Base-by-base conservation (phyloP, 92 coral and sea anemone species). In the Heliopora coerulea region DNA sequence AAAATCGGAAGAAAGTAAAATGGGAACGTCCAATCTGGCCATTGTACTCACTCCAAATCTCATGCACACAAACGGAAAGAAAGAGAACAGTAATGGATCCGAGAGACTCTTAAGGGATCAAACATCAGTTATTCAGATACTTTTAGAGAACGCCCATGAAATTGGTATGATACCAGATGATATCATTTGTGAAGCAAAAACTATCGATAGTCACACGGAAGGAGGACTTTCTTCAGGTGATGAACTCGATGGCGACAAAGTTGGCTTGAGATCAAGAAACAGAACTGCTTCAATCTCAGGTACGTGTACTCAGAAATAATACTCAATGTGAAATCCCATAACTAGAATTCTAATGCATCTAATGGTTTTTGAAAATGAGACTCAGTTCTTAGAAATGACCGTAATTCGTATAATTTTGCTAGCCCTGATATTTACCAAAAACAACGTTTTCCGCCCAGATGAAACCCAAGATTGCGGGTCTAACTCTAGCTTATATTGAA, bases 31-130 rank as follows among this genome's bases (percentile, higher is more conserved):
- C 32, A 93, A 93, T 54, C 83, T 93, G 29, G 98, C 98, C 18
- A 93, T 93, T 61, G 97, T 93, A 29, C 79, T 93, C 13, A 85
- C 98, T 17, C 98, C 98, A 10, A 93, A 93, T 64, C 89, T 93
- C 18, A 90, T 93, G 68, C 83, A 88, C 81, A 85, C 81, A 50
- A 48, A 82, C 23, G 83, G 84, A 78, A 93, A 88, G 54, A 96
- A 93, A 31, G 88, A 89, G 56, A 85, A 88, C 57, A 79, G 80
- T 62, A 74, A 83, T 28, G 52, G 63, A 2, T 81, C 89, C 15
- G 98, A 93, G 54, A 90, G 82, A 63, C 79, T 87, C 50, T 88
- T 93, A 27, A 93, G 82, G 58, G 98, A 93, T 73, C 96, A 90
- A 72, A 93, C 96, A 40, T 56, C 78, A 26, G 89, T 93, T 27